These are phyloP conservation scores for Anser brachyrhynchus DNA, from an alignment of 2,113 vertebrate species.

Conservation along the genomic window DNA sequence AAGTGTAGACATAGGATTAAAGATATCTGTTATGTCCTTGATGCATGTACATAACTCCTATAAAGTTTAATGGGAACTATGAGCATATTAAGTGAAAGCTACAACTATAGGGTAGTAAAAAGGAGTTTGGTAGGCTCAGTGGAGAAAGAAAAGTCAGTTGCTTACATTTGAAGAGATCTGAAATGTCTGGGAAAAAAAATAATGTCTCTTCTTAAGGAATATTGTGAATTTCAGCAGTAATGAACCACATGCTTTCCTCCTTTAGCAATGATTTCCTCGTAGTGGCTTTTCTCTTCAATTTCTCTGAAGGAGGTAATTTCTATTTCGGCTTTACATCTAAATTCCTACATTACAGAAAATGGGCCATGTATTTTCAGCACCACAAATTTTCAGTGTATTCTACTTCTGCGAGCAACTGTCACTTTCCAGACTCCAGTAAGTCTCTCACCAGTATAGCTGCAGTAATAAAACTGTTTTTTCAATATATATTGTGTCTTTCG, in stretches of 20 bases:
- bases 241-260: not conserved
- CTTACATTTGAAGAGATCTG: not conserved
- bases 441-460: not conserved
- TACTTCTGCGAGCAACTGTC: not conserved
- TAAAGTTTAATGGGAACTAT: not conserved
- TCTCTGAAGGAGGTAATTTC: not conserved
- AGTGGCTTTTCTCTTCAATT: not conserved
- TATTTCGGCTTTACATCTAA: not conserved
- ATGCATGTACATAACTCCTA: not conserved
- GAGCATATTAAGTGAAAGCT: not conserved
- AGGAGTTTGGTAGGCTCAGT: not conserved
- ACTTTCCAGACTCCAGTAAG: not conserved
- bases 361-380: not conserved
- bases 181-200: not conserved
- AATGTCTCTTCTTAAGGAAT: not conserved
- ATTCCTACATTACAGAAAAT: not conserved
- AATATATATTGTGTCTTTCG: not conserved
- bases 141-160: not conserved
- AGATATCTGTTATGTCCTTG: not conserved
- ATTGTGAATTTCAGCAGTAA: not conserved
- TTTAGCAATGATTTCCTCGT: not conserved
- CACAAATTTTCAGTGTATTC: not conserved
- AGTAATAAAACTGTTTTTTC: not conserved
- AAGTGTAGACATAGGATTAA: not conserved
- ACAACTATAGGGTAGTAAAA: not conserved